Base-by-base conservation (phyloP, 1,140 invertebrate genomes). In the Neodiprion pinetum region DNA sequence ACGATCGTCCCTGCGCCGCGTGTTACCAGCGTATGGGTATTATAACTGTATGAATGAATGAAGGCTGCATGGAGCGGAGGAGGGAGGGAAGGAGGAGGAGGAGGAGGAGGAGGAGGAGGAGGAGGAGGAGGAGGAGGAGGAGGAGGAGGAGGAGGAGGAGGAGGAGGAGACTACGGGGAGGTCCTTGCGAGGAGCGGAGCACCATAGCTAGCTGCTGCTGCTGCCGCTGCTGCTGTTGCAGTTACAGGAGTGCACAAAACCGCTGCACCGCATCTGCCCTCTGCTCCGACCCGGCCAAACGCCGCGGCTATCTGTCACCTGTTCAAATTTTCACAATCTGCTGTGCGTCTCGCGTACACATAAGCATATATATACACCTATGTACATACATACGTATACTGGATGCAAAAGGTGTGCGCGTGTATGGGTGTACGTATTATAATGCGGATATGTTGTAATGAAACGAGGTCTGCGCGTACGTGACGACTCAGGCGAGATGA, bases 271-370 rank as follows among this genome's bases (percentile, higher is more conserved):
- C 75, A 75, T 76, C 73, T 76, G 75, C 72, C 48, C 66, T 71
- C 69, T 47, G 53, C 17, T 40, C 48, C 66, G 53, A 68, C 72
- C 66, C 66, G 53, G 53, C 53, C 53, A 61, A 61, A 61, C 53
- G 53, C 53, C 53, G 53, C 53, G 53, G 72, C 74, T 78, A 78
- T 78, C 77, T 78, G 77, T 78, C 77, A 78, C 77, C 77, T 78
- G 77, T 78, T 78, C 71, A 78, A 76, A 78, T 76, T 78, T 76
- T 75, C 17, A 77, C 74, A 75, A 78, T 78, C 77, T 70, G 73
- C 49, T 28, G 67, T 68, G 67, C 49, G 65, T 72, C 67, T 69
- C 12, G 70, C 65, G 67, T 48, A 66, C 12, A 69, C n/a, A 74
- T 28, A 73, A 40, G 5, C 28, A 23, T 71, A 67, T 71, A 67